These are phyloP conservation scores for Microtus ochrogaster DNA, from an alignment of 2,113 vertebrate species.

Conservation along the genomic window DNA sequence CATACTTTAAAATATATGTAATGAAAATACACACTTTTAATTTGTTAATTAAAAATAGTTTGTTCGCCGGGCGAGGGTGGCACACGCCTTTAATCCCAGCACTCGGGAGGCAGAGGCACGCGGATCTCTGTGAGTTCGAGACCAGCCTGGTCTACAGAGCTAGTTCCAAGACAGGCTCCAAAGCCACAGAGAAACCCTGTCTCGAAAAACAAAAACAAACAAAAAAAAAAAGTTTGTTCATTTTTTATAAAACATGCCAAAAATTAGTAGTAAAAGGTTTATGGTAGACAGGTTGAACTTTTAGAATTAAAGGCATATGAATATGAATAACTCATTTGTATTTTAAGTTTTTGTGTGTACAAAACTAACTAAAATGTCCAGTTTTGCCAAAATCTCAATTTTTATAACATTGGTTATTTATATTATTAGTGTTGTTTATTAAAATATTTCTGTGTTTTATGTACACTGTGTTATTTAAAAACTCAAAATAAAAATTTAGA, in stretches of 20 bases:
- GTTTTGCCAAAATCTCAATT: constrained; percentile 5
- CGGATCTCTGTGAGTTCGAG: too few relatives aligned
- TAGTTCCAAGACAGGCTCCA: too few relatives aligned
- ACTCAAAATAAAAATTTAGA: background rate
- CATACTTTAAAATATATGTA: background rate
- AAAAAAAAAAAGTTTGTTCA: background rate
- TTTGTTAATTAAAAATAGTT: background rate
- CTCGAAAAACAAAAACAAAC: too few relatives aligned
- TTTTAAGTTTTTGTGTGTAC: background rate
- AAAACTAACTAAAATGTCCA: constrained; percentile 25
- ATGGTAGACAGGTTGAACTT: constrained; percentile 27
- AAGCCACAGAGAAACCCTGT: too few relatives aligned
- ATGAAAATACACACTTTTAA: background rate
- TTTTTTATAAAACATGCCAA: constrained; percentile 12
- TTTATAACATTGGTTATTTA: background rate
- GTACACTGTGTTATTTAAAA: constrained; percentile 10
- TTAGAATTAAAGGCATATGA: background rate
- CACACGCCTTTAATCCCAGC: too few relatives aligned
- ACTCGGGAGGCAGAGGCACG: too few relatives aligned
- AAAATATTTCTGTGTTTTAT: constrained; percentile 29
- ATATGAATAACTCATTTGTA: background rate
- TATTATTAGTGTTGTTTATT: background rate
- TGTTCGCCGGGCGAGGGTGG: too few relatives aligned
- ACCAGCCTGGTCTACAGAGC: too few relatives aligned
- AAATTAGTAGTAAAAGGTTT: constrained; percentile 37